Percentiles rank a stretch among this genome's conserved stretches.
These are phyloP conservation scores for Enteromius fasciolatus DNA, from an alignment of 2,797 vertebrate species.

Conservation along the genomic window DNA sequence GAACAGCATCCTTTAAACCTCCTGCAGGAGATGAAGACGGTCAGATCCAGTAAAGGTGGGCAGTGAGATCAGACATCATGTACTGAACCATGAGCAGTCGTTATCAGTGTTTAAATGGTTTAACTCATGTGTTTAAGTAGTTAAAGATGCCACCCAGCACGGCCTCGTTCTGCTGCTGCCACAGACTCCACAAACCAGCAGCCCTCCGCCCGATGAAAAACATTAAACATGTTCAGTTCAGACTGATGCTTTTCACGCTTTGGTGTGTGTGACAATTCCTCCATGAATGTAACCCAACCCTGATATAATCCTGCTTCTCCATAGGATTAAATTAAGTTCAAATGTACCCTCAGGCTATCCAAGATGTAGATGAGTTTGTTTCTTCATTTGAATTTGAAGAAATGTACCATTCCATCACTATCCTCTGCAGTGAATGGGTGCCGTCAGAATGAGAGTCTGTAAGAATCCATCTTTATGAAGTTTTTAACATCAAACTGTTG, in stretches of 20 bases:
- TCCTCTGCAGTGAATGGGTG: neutral
- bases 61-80: neutral
- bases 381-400: neutral
- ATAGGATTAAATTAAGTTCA: neutral
- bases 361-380: neutral
- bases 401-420: neutral
- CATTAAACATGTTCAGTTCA: conserved; percentile 7
- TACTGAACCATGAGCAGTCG: neutral
- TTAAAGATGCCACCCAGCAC: conserved; percentile 27
- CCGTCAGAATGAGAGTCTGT: neutral
- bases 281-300: neutral
- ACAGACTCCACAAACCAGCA: neutral
- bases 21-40: neutral
- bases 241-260: neutral
- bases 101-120: neutral
- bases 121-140: neutral
- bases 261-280: neutral
- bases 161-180: conserved; percentile 15
- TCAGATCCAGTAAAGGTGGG: conserved; percentile 1
- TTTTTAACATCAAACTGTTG: neutral
- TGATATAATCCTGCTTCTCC: neutral
- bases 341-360: neutral
- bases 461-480: neutral
- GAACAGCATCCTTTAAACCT: neutral
- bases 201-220: neutral